These are phyloP conservation scores for Macrocentrus cingulum DNA, from an alignment of 1,140 invertebrate species.

Conservation along the genomic window DNA sequence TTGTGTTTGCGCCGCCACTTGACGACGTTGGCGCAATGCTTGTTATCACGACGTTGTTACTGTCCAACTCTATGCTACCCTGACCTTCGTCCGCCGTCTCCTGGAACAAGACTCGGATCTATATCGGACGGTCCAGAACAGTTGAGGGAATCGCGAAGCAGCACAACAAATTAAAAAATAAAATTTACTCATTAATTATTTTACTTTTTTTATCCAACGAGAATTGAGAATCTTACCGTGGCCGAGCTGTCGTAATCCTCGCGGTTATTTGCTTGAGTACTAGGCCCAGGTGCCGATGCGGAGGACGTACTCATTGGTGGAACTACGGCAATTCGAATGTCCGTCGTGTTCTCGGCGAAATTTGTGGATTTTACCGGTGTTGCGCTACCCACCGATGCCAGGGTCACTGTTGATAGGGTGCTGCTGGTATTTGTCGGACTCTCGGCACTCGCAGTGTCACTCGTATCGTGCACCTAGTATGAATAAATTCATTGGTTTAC, in stretches of 20 bases:
- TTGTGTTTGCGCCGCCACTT: slow-evolving; percentile 29
- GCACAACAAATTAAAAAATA: slow-evolving; percentile 15
- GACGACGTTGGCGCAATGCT: slow-evolving; percentile 40
- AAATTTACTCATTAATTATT: neutral
- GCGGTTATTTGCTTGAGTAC: slow-evolving; percentile 47
- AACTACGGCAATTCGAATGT: slow-evolving; percentile 52
- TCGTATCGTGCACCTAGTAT: slow-evolving; percentile 59
- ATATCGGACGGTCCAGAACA: slow-evolving; percentile 55
- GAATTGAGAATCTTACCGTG: slow-evolving; percentile 60
- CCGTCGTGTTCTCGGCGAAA: slow-evolving; percentile 28
- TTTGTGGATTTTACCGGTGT: slow-evolving; percentile 6
- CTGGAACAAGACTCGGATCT: slow-evolving; percentile 57
- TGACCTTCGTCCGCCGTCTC: slow-evolving; percentile 84
- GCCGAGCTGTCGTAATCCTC: slow-evolving; percentile 85
- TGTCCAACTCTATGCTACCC: slow-evolving; percentile 53
- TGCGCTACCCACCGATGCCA: slow-evolving; percentile 37
- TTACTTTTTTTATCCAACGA: too few relatives aligned
- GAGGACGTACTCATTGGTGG: slow-evolving; percentile 49
- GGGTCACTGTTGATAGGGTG: slow-evolving; percentile 41
- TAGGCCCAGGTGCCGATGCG: slow-evolving; percentile 46
- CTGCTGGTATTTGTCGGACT: slow-evolving; percentile 60
- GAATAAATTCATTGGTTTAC: too few relatives aligned
- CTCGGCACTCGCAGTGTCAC: slow-evolving; percentile 69
- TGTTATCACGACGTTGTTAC: slow-evolving; percentile 41
- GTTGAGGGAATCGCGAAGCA: slow-evolving; percentile 11